Evolutionary conservation across 1,140 invertebrate species (phyloP).

Genomic region (Sesamia nonagrioides): DNA sequence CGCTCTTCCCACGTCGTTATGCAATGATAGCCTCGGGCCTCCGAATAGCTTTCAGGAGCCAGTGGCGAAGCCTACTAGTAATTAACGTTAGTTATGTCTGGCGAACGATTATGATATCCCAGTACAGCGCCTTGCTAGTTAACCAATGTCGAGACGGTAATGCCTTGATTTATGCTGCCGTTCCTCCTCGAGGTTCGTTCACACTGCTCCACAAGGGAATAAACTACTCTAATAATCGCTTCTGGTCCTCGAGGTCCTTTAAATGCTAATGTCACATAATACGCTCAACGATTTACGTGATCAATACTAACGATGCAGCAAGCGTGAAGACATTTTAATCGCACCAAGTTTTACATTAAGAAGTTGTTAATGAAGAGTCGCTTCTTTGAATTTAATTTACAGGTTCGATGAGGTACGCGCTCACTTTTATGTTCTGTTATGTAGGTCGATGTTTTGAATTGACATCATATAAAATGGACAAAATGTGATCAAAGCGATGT

Average conservation of each 20-base stretch:
- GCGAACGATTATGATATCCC: constrained; percentile 60
- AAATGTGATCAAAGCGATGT: constrained; percentile 36
- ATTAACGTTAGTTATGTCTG: constrained; percentile 60
- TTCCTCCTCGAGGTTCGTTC: constrained; percentile 57
- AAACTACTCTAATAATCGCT: constrained; percentile 47
- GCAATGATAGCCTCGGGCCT: constrained; percentile 60
- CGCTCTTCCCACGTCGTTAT: constrained; percentile 64
- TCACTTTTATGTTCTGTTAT: constrained; percentile 13
- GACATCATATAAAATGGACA: constrained; percentile 34
- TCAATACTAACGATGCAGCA: constrained; percentile 29
- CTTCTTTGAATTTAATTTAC: constrained; percentile 20
- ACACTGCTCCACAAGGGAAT: constrained; percentile 51
- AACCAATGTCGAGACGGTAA: constrained; percentile 60
- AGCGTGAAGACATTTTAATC: constrained; percentile 44
- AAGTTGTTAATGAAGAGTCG: constrained; percentile 8
- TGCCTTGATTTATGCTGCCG: constrained; percentile 64
- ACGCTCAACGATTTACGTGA: constrained; percentile 44
- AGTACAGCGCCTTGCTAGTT: constrained; percentile 50
- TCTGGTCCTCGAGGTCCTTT: constrained; percentile 46
- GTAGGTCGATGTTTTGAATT: constrained; percentile 37
- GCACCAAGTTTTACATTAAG: constrained; percentile 34
- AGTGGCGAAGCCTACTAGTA: constrained; percentile 47
- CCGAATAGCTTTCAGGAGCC: constrained; percentile 59
- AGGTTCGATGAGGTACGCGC: constrained; percentile 4
- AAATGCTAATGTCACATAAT: constrained; percentile 46